These are phyloP conservation scores for Collichthys lucidus DNA, from an alignment of 2,113 vertebrate genomes.

Conservation along the genomic window DNA sequence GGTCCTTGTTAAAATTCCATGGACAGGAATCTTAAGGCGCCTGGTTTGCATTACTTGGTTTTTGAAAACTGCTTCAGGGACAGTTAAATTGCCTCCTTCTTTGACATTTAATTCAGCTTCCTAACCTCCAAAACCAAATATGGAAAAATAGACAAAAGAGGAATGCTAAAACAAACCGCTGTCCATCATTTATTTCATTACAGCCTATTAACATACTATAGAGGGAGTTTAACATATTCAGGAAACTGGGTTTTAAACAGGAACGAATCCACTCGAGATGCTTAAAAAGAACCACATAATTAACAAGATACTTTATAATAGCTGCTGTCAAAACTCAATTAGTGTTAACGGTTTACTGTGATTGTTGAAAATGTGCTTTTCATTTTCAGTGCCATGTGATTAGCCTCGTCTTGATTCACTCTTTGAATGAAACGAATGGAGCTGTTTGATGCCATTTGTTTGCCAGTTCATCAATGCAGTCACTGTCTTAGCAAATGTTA, in stretches of 20 bases:
- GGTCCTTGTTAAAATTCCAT: conserved; percentile 65
- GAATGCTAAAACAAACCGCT: conserved; percentile 70
- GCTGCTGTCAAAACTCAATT: conserved; percentile 28
- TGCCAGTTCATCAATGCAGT: neutral
- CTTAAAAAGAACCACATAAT: conserved; percentile 16
- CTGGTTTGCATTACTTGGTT: conserved; percentile 74
- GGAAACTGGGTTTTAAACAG: conserved; percentile 53
- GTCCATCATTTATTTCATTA: conserved; percentile 72
- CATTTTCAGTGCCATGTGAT: neutral
- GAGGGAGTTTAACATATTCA: conserved; percentile 47
- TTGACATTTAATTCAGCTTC: conserved; percentile 63
- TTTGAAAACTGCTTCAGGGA: conserved; percentile 60
- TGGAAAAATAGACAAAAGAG: conserved; percentile 62
- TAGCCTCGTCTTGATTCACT: neutral
- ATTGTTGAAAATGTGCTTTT: conserved; percentile 24
- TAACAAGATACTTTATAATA: conserved; percentile 16
- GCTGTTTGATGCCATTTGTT: neutral
- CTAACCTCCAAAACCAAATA: conserved; percentile 71
- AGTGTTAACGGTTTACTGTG: neutral
- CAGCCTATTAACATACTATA: conserved; percentile 60
- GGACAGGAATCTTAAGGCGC: conserved; percentile 54
- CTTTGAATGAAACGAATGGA: conserved; percentile 1
- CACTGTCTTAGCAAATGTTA: no score
- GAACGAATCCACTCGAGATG: conserved; percentile 26
- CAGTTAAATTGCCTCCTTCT: conserved; percentile 67